Percentiles rank a stretch among this genome's conserved stretches.
phyloP scores from a whole-genome alignment of 2,113 vertebrate genomes.

The Pygoscelis antarcticus region DNA sequence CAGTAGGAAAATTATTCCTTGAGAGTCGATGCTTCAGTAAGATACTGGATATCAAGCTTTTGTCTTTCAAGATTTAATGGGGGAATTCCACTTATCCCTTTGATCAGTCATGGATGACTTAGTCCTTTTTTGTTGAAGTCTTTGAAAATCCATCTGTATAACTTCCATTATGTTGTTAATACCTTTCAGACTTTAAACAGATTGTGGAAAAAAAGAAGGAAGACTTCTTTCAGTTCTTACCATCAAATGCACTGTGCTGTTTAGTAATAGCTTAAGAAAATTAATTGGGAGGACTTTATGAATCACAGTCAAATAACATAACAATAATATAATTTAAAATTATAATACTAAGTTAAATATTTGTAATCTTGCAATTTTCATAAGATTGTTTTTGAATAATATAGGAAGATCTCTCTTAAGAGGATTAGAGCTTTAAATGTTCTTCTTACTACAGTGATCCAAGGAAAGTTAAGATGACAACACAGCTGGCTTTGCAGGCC shows the following conservation, averaged over 20 bases:
- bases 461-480: background rate
- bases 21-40: background rate
- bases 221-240: background rate
- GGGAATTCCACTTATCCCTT: constrained; percentile 55
- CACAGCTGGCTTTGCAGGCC: background rate
- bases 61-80: constrained; percentile 45
- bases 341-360: constrained; percentile 4
- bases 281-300: background rate
- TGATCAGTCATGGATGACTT: constrained; percentile 52
- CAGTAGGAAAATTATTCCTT: background rate
- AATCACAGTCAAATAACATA: constrained; percentile 20
- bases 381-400: background rate
- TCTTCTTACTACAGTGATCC: background rate
- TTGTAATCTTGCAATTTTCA: background rate
- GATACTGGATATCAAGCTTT: constrained; percentile 27
- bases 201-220: background rate
- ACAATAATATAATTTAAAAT: background rate
- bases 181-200: constrained; percentile 46
- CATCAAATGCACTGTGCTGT: background rate
- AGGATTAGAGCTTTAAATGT: background rate
- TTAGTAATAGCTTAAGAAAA: constrained; percentile 41
- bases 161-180: constrained; percentile 57
- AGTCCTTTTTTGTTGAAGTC: constrained; percentile 12
- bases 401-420: background rate
- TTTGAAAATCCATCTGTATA: constrained; percentile 56